phyloP scores from a whole-genome alignment of 2,113 vertebrate species.

The Pedetes capensis region DNA sequence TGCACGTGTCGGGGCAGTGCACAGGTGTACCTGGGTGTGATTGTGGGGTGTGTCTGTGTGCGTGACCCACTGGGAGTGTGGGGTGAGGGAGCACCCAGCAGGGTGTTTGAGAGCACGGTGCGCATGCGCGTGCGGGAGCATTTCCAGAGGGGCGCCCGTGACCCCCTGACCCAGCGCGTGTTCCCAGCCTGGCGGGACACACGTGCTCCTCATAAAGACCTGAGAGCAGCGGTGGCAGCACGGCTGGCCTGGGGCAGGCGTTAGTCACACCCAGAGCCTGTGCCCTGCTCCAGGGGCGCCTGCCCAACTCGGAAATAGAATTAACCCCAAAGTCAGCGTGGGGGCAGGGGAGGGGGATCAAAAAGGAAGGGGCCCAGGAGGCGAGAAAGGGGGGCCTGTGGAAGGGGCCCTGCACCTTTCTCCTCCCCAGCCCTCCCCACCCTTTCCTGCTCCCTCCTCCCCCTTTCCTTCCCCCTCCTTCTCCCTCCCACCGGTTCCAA shows the following conservation, averaged over 20 bases:
- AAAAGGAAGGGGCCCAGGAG: slow-evolving; percentile 65
- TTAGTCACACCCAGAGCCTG: slow-evolving; percentile 89
- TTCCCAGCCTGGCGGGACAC: slow-evolving; percentile 83
- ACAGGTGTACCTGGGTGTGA: no score
- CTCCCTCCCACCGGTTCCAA: no score
- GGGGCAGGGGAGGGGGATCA: slow-evolving; percentile 54
- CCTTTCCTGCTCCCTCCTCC: no score
- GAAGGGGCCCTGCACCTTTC: slow-evolving; percentile 67
- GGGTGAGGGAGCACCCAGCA: fast-evolving
- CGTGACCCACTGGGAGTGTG: not conserved
- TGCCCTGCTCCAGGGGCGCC: slow-evolving; percentile 59
- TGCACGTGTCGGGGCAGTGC: not conserved
- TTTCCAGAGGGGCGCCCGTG: slow-evolving; percentile 73
- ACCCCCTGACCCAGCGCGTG: slow-evolving; percentile 86
- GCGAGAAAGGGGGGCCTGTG: slow-evolving; percentile 66
- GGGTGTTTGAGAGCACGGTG: not conserved
- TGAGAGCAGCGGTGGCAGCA: slow-evolving; percentile 78
- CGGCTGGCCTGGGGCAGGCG: slow-evolving; percentile 80
- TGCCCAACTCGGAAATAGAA: slow-evolving; percentile 73
- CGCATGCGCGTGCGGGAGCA: not conserved
- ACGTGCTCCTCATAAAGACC: slow-evolving; percentile 98
- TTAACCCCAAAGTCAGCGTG: slow-evolving; percentile 67
- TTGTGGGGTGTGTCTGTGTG: fast-evolving
- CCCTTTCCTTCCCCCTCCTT: fast-evolving
- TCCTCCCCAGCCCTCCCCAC: not conserved